Percentiles rank a stretch among this genome's conserved stretches.
phyloP scores from a whole-genome alignment of 2,113 vertebrate genomes.

The Malurus cyaneus region DNA sequence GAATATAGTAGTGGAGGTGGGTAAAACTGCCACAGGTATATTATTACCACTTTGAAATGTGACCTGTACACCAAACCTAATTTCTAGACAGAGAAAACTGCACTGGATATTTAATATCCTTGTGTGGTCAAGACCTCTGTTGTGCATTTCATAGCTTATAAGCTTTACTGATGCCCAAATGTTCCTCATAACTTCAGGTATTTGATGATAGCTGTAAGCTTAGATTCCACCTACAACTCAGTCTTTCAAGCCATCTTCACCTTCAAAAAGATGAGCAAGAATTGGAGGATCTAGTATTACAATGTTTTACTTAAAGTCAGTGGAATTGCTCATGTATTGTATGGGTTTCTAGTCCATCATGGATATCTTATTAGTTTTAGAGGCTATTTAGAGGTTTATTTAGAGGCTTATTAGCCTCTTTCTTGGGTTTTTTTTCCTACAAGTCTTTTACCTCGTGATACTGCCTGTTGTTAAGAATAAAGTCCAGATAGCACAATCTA shows the following conservation, averaged over 20 bases:
- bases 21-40: not conserved
- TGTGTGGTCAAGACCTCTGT: not conserved
- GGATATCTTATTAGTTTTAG: not conserved
- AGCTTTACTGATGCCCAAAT: not conserved
- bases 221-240: not conserved
- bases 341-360: not conserved
- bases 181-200: not conserved
- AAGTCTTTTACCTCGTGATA: not conserved
- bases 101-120: not conserved
- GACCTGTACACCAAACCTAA: not conserved
- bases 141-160: not conserved
- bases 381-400: not conserved
- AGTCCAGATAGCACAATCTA: not conserved
- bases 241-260: not conserved
- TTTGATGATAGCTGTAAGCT: not conserved
- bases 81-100: not conserved
- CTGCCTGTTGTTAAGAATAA: not conserved
- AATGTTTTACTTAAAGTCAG: not conserved
- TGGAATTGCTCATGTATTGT: not conserved
- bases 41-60: not conserved
- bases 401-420: not conserved
- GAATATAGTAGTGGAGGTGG: not conserved
- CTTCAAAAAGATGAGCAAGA: not conserved
- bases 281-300: not conserved
- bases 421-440: not conserved